Evolutionary conservation across 2,797 vertebrate species (phyloP), one percentile per base, ranked within the genome.

Genomic region (Tenualosa thibaudeaui): DNA sequence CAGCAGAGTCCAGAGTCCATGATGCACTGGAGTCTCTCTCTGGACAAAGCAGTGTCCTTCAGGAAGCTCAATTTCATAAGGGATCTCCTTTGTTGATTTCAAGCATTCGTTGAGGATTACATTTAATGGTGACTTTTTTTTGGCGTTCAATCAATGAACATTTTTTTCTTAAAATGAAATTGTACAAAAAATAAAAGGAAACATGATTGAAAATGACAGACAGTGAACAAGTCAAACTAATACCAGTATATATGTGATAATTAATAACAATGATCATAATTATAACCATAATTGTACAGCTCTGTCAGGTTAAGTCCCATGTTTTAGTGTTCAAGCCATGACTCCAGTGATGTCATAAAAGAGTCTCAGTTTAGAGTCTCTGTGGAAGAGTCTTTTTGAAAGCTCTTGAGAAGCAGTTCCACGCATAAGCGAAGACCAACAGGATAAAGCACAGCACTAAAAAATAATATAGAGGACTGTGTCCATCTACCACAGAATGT

Each of bases 21-120:
- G 92, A 85, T 93, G 92, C 93, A 91, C 92, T 92, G 93, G 94
- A 93, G 91, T 93, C 91, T 91, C 91, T 78, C 71, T 84, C 81
- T 85, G 86, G 89, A 84, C 93, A 91, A 94, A 93, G 93, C 93
- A 89, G 90, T 93, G 90, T 93, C 71, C 40, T 78, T 43, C 71
- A 78, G 71, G 71, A 78, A 78, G 71, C 37, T 78, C 71, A 40
- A 62, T 83, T 58, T 90, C 87, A 81, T 93, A 88, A 89, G 78
- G 85, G 89, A 89, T 92, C 93, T 89, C 90, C 92, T 91, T 91
- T 90, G 92, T 89, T 90, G 89, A 88, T 87, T 83, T 81, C 49
- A 26, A 62, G 71, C 81, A 85, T 65, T 78, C 17, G 12, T 46
- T 10, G 40, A 78, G 46, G 71, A 46, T 78, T 22, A 78, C 71